Conservation (phyloP, 64 coral and sea anemone genomes). For the Montipora cactus region DNA sequence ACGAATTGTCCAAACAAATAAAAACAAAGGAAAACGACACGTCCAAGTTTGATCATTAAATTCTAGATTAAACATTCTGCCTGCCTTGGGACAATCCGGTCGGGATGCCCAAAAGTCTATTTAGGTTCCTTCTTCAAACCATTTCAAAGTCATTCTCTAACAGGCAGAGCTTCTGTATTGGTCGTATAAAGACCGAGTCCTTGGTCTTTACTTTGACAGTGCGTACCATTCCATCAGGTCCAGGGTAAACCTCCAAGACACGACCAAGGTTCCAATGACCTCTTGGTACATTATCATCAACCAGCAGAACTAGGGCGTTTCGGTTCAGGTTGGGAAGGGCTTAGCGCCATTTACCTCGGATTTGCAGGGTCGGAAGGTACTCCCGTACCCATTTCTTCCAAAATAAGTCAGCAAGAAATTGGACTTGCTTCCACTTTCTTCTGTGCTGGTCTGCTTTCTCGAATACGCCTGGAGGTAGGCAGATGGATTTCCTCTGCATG, state of each 20-base stretch:
- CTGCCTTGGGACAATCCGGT: too few species aligned
- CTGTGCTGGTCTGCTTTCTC: conserved; percentile 14
- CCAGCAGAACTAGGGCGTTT: conserved; percentile 50
- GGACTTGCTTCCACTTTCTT: conserved; percentile 50
- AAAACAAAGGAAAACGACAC: too few species aligned
- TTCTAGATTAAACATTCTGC: too few species aligned
- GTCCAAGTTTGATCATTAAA: too few species aligned
- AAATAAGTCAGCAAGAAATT: conserved; percentile 12
- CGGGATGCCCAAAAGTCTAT: too few species aligned
- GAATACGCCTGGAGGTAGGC: conserved; percentile 37
- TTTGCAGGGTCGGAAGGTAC: conserved; percentile 20
- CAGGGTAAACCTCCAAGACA: conserved; percentile 60
- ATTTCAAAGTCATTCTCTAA: conserved; percentile 44
- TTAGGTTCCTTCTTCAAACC: too few species aligned
- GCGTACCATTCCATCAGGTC: conserved; percentile 29
- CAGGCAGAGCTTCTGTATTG: conserved; percentile 69
- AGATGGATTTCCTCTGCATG: conserved; percentile 39
- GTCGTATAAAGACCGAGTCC: conserved; percentile 12
- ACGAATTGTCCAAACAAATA: too few species aligned
- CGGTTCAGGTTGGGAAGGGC: conserved; percentile 42
- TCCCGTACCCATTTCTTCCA: conserved; percentile 34
- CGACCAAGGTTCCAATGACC: conserved; percentile 64
- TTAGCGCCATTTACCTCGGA: conserved; percentile 48
- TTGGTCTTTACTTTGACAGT: conserved; percentile 68
- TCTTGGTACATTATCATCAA: conserved; percentile 39